These are phyloP conservation scores for Gymnoscopelus braueri DNA, from an alignment of 2,797 vertebrate genomes.

Conservation along the genomic window DNA sequence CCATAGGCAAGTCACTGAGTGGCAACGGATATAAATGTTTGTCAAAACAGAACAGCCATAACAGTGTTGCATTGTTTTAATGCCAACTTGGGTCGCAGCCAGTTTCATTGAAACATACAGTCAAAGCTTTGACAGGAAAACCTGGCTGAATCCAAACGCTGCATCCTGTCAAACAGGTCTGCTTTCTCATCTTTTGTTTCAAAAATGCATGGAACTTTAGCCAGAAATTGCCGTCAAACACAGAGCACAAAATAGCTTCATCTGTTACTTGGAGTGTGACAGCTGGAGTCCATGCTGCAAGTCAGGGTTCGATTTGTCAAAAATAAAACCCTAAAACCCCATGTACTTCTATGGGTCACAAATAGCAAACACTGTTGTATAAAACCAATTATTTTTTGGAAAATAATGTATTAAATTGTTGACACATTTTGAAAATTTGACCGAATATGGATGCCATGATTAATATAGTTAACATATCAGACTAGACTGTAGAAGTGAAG, in stretches of 20 bases:
- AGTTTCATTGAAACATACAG: constrained; percentile 1
- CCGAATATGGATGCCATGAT: too few relatives aligned
- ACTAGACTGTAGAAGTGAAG: too few relatives aligned
- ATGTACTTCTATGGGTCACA: too few relatives aligned
- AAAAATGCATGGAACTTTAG: background rate
- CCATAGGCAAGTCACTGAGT: constrained; percentile 22
- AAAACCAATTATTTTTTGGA: too few relatives aligned
- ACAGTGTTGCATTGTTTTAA: constrained; percentile 58
- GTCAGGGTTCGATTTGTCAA: too few relatives aligned
- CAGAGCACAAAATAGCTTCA: background rate
- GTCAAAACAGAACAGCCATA: constrained; percentile 49
- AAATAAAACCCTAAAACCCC: too few relatives aligned
- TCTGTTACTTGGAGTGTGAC: constrained; percentile 12
- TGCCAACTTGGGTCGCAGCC: constrained; percentile 45
- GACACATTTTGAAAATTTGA: too few relatives aligned
- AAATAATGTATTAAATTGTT: too few relatives aligned
- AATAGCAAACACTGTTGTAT: too few relatives aligned
- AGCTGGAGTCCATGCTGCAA: background rate
- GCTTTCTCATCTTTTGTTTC: background rate
- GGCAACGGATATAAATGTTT: constrained; percentile 35
- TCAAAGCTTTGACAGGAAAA: constrained; percentile 33
- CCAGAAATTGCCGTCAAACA: constrained; percentile 1
- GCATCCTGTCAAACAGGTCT: constrained; percentile 46
- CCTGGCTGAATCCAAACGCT: background rate
- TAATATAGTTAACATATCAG: too few relatives aligned